Conservation (phyloP, 2,888 invertebrate species). For the Cantharis nigra region DNA sequence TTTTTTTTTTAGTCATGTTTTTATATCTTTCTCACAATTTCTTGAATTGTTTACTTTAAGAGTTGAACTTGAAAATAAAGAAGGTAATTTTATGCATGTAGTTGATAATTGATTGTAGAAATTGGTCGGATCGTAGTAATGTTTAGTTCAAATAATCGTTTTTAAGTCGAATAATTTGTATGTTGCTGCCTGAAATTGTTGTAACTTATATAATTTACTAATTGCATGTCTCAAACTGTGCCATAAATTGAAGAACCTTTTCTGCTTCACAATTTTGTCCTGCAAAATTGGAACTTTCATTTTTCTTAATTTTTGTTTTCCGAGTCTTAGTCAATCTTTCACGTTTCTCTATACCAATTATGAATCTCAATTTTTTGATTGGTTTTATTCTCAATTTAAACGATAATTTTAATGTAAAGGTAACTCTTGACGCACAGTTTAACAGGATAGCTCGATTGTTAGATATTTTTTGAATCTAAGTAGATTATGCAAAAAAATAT, state of each 20-base stretch:
- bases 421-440: too few relatives aligned
- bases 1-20: neutral
- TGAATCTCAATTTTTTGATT: neutral
- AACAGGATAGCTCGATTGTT: too few relatives aligned
- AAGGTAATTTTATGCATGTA: slow-evolving; percentile 1
- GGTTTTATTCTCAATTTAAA: neutral
- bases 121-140: slow-evolving; percentile 9
- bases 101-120: neutral
- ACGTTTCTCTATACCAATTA: neutral
- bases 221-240: slow-evolving; percentile 25
- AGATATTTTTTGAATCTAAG: too few relatives aligned
- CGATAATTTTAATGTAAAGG: too few relatives aligned
- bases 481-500: too few relatives aligned
- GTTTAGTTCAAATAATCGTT: neutral
- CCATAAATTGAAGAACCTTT: slow-evolving; percentile 3
- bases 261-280: neutral
- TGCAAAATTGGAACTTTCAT: neutral
- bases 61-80: neutral
- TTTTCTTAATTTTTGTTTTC: neutral
- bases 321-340: neutral
- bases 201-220: slow-evolving; percentile 17
- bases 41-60: neutral
- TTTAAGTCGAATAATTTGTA: slow-evolving; percentile 9
- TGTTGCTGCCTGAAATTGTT: slow-evolving; percentile 15
- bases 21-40: neutral